Evolutionary conservation across 2,888 invertebrate species (phyloP).

Genomic region (Drosophila rellima): DNA sequence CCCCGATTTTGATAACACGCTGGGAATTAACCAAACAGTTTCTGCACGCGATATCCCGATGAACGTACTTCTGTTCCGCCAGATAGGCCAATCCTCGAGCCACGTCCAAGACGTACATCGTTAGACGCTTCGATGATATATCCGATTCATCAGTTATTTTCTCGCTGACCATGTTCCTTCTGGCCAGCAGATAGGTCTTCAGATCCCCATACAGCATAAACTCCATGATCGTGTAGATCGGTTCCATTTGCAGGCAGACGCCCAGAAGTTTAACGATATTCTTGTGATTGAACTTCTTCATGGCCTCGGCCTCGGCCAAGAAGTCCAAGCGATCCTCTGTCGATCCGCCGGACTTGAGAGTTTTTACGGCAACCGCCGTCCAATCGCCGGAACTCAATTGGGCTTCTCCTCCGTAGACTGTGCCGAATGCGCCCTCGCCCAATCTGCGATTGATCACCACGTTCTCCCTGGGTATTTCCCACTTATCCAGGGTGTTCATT

Average conservation of each 20-base stretch:
- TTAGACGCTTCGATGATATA: conserved; percentile 92
- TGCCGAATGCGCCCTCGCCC: conserved; percentile 96
- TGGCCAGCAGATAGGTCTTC: conserved; percentile 94
- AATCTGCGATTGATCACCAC: conserved; percentile 94
- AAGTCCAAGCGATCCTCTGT: conserved; percentile 96
- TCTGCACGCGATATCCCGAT: conserved; percentile 93
- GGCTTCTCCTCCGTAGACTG: conserved; percentile 94
- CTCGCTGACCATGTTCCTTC: conserved; percentile 92
- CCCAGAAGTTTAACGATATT: conserved; percentile 94
- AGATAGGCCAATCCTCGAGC: conserved; percentile 94
- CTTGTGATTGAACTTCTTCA: conserved; percentile 96
- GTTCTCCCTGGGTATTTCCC: conserved; percentile 94
- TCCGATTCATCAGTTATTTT: conserved; percentile 89
- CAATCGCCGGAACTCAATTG: conserved; percentile 89
- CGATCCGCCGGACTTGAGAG: conserved; percentile 92
- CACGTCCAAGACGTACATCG: conserved; percentile 94
- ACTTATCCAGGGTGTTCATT: conserved; percentile 90
- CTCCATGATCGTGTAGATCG: conserved; percentile 97
- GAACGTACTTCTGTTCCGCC: conserved; percentile 94
- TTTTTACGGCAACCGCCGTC: conserved; percentile 95
- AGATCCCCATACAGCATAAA: conserved; percentile 97
- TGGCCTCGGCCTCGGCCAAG: conserved; percentile 96
- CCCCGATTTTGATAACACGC: conserved; percentile 91
- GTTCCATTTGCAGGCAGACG: conserved; percentile 94
- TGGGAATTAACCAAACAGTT: conserved; percentile 93